Percentiles rank a stretch among this genome's conserved stretches.
These are phyloP conservation scores for Zaprionus lineosus DNA, from an alignment of 2,888 invertebrate genomes.

Conservation along the genomic window DNA sequence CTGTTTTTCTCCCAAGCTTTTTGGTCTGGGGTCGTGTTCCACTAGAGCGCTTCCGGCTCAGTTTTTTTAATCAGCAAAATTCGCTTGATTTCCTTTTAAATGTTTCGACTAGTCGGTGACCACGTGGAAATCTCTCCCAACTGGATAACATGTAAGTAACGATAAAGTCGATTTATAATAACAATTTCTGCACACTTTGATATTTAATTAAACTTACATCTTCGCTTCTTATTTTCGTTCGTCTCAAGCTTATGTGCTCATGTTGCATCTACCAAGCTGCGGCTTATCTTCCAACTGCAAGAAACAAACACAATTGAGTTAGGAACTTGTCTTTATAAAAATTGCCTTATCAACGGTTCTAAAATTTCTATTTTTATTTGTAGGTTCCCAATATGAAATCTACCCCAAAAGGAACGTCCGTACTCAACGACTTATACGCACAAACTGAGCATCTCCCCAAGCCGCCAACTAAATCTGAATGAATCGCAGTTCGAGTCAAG, in stretches of 20 bases:
- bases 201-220: constrained; percentile 19
- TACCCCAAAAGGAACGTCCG: constrained; percentile 46
- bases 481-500: constrained; percentile 23
- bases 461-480: constrained; percentile 45
- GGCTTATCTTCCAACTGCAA: constrained; percentile 27
- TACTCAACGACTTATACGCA: constrained; percentile 64
- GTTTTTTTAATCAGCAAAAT: constrained; percentile 62
- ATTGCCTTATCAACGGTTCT: constrained; percentile 46
- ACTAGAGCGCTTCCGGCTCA: constrained; percentile 65
- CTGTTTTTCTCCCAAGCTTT: constrained; percentile 16
- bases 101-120: constrained; percentile 10
- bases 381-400: constrained; percentile 15
- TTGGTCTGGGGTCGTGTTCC: constrained; percentile 62
- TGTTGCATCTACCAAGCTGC: constrained; percentile 24
- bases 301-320: neutral
- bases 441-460: constrained; percentile 47
- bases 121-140: constrained; percentile 45
- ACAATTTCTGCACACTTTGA: too few species aligned
- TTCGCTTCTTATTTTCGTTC: constrained; percentile 1
- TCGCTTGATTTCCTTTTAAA: constrained; percentile 44
- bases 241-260: constrained; percentile 17
- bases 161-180: too few species aligned
- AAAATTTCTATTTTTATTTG: constrained; percentile 19
- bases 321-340: neutral
- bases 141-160: neutral